Base-by-base conservation (phyloP, 2,113 vertebrate species). In the Cricetomys ansorgei region DNA sequence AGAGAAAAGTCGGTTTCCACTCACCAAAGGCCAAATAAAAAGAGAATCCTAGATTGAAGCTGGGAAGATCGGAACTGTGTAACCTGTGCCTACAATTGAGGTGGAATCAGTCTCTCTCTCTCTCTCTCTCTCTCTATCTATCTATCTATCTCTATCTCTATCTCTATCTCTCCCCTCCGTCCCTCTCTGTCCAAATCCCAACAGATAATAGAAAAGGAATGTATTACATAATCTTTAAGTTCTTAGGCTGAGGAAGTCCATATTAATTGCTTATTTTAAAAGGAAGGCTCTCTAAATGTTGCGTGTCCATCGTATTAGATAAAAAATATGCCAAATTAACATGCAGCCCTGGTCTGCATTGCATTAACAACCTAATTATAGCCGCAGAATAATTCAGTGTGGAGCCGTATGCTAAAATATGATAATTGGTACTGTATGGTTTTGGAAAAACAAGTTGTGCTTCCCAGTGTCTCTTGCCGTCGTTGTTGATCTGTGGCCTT, bases 351-450 rank as follows among this genome's bases (percentile, higher is more conserved):
- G 97, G 96, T 94, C 85, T 70, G 91, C 6, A 62, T 75, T 57
- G 90, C 81, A 88, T 92, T 92, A 97, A 83, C 69, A 87, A 12
- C 89, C 96, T 93, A 92, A 97, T 96, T 96, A 86, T 85, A 94
- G 94, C 73, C 92, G 69, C 86, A 94, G 94, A 31, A 87, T 97
- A 97, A 92, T 97, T 81, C 88, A 90, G 92, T 92, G 89, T 95
- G 96, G 96, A 98, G 95, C 94, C 85, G 53, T 91, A 92, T 95
- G 97, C 72, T 97, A 97, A 88, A 97, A 98, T 98, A 94, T 93
- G 98, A 85, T 96, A 53, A 96, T 96, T 93, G 93, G 76, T 94
- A 92, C 45, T 96, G 92, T 97, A 76, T 73, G 97, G 73, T 76
- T 48, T 93, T 83, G 95, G 59, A 96, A 97, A 94, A 90, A 29